Percentiles rank a stretch among this genome's conserved stretches.
Conservation (phyloP, 2,888 invertebrate genomes). For the Lasioglossum figueresi region DNA sequence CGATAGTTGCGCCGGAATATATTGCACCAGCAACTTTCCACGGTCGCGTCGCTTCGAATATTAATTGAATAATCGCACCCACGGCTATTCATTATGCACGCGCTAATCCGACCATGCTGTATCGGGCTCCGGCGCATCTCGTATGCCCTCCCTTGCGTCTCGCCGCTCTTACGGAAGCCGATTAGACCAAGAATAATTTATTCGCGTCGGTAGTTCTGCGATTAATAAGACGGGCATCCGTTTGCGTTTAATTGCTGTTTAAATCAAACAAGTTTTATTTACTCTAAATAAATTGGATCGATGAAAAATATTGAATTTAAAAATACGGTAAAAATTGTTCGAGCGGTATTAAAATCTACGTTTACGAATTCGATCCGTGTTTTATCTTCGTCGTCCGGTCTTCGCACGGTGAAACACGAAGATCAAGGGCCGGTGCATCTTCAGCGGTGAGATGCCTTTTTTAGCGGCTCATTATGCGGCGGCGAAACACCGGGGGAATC, state of each 20-base stretch:
- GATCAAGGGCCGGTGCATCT: not conserved
- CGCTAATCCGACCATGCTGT: slow-evolving; percentile 61
- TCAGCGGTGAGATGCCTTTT: not conserved
- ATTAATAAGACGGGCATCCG: too few species aligned
- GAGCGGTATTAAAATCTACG: not conserved
- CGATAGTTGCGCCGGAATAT: slow-evolving; percentile 4
- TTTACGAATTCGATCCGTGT: not conserved
- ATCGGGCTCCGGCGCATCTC: slow-evolving; percentile 15
- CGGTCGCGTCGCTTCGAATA: slow-evolving; percentile 43
- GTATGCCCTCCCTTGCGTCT: slow-evolving; percentile 30
- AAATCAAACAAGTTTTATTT: too few species aligned
- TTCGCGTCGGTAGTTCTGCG: too few species aligned
- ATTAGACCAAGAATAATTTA: slow-evolving; percentile 7
- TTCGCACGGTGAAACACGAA: not conserved
- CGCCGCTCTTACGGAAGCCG: slow-evolving; percentile 30
- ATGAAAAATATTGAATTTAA: too few species aligned
- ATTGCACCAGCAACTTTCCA: slow-evolving; percentile 49
- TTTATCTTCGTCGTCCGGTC: not conserved
- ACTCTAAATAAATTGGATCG: too few species aligned
- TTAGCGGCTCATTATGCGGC: slow-evolving; percentile 16
- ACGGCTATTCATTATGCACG: slow-evolving; percentile 67
- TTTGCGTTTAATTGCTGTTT: too few species aligned
- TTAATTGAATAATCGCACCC: slow-evolving; percentile 74
- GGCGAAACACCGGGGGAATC: not conserved
- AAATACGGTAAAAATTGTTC: not conserved